phyloP scores from a whole-genome alignment of 2,888 invertebrate species.

The Andrena dorsata region DNA sequence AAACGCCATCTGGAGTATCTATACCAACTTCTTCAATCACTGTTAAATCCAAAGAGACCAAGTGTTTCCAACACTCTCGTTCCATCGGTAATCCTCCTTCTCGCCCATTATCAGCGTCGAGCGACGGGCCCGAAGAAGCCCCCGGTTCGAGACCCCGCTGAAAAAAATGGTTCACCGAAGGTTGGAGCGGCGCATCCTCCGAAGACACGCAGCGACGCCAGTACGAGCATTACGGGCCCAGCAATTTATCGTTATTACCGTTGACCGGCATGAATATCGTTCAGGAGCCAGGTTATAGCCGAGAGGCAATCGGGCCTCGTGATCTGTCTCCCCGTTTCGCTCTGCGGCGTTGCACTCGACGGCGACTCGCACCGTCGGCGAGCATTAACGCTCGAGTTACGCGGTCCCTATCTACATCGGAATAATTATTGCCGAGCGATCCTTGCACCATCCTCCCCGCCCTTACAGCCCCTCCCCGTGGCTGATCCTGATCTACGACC shows the following conservation, averaged over 20 bases:
- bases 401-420: conserved; percentile 81
- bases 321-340: conserved; percentile 64
- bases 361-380: conserved; percentile 60
- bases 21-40: not conserved
- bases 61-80: not conserved
- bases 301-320: conserved; percentile 54
- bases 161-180: conserved; percentile 18
- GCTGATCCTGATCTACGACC: conserved; percentile 66
- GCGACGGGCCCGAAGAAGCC: not conserved
- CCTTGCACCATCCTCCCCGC: conserved; percentile 43
- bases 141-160: not conserved
- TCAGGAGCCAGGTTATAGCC: conserved; percentile 71
- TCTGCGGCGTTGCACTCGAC: conserved; percentile 47
- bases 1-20: not conserved
- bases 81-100: not conserved
- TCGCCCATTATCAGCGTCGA: not conserved
- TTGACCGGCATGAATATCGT: conserved; percentile 80
- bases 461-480: not conserved
- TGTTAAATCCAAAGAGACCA: not conserved
- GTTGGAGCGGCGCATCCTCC: conserved; percentile 24
- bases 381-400: conserved; percentile 82
- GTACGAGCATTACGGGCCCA: conserved; percentile 73
- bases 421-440: conserved; percentile 81
- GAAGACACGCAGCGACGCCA: conserved; percentile 60
- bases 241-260: conserved; percentile 81